Base-by-base conservation (phyloP, 1,140 invertebrate genomes). In the Ips nitidus region DNA sequence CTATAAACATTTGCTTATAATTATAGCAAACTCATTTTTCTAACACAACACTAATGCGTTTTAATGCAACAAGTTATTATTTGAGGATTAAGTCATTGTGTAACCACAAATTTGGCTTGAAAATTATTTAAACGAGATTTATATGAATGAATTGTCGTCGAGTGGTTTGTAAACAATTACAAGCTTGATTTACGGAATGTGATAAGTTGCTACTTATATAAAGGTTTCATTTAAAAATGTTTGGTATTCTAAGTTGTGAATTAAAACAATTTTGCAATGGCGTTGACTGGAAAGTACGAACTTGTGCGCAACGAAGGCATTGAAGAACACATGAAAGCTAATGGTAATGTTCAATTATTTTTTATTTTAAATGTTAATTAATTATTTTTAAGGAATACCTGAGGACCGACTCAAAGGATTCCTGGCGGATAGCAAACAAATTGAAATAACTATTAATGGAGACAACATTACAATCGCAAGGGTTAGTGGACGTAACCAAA, bases 311-410 rank as follows among this genome's bases (percentile, higher is more conserved):
- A 62, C n/a, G 42, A 62, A 38, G 59, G 59, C 37, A 2, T 38
- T 5, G 2, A 47, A 8, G 59, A 62, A 62, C 45, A 47, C 41
- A 2, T 62, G 2, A 39, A 5, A 40, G 59, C 59, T 47, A 36
- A 47, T 3, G 59, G 59, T 62, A 50, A 62, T 41, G 1, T 41
- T 7, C 4, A 40, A 40, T 58, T 1, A 56, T 56, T 2, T 8
- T 56, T 6, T 37, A 42, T 41, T 0, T 59, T n/a, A 40, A 7
- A 59, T 41, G 4, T 41, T 41, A 43, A 43, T 59, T 43, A 41
- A 59, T 2, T n/a, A 56, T n/a, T 52, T 52, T 52, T n/a, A n/a
- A 63, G 61, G 61, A 45, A 8, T 63, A n/a, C 61, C 61, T 53
- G 45, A 38, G 36, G 61, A 63, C 2, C 2, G 8, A 39, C 47